phyloP scores from a whole-genome alignment of 2,113 vertebrate genomes.

The Cyprinodon variegatus region DNA sequence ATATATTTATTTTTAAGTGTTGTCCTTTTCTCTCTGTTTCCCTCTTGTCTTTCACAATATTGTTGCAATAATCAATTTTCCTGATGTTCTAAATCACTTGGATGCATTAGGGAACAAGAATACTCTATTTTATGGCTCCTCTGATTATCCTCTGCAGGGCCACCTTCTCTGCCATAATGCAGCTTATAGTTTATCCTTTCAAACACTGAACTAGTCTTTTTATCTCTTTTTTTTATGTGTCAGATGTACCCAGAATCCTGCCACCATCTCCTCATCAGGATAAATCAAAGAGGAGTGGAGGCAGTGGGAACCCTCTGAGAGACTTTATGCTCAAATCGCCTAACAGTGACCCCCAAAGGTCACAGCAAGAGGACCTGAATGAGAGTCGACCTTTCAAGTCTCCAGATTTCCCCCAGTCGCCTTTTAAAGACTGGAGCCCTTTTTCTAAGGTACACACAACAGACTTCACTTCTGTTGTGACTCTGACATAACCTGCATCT shows the following conservation, averaged over 20 bases:
- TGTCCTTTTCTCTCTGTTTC: too few relatives aligned
- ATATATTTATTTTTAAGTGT: too few relatives aligned
- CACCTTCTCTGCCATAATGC: background rate
- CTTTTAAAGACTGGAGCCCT: slow-evolving; percentile 57
- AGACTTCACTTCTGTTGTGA: background rate
- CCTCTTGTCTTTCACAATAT: too few relatives aligned
- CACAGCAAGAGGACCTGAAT: slow-evolving; percentile 13
- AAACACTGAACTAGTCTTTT: background rate
- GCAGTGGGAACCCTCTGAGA: slow-evolving; percentile 66
- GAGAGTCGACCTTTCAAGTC: slow-evolving; percentile 37
- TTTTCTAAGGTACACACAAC: slow-evolving; percentile 68
- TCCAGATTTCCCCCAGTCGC: slow-evolving; percentile 31
- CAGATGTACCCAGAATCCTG: slow-evolving; percentile 66
- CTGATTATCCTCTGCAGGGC: background rate
- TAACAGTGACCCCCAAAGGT: background rate
- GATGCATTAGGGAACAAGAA: too few relatives aligned
- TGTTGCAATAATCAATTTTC: too few relatives aligned
- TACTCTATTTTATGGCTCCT: background rate
- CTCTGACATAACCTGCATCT: background rate
- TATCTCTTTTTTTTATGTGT: background rate
- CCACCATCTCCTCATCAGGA: slow-evolving; percentile 54
- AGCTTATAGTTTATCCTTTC: background rate
- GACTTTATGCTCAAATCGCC: slow-evolving; percentile 79
- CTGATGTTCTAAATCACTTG: too few relatives aligned
- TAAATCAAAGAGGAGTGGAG: slow-evolving; percentile 8